A percentile compares a stretch with the other conserved stretches of the same genome.
These are phyloP conservation scores for Galaxias olidus DNA, from an alignment of 2,797 vertebrate genomes.

Conservation along the genomic window DNA sequence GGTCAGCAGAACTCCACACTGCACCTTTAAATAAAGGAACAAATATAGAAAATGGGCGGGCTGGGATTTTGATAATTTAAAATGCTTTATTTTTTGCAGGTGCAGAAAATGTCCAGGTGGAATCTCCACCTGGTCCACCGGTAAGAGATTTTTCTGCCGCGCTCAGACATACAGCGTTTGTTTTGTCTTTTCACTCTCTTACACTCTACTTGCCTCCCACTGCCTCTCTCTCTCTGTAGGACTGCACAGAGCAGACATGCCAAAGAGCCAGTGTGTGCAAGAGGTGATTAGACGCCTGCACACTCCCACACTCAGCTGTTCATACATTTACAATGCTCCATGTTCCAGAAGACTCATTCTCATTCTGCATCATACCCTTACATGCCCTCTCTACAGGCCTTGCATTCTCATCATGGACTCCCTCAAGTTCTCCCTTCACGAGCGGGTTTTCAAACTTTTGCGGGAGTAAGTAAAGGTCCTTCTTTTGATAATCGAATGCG, in stretches of 20 bases:
- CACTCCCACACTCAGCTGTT: constrained; percentile 1
- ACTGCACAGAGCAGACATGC: constrained; percentile 73
- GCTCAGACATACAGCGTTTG: background rate
- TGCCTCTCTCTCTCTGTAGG: constrained; percentile 48
- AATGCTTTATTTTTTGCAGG: constrained; percentile 11
- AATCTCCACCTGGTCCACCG: constrained; percentile 44
- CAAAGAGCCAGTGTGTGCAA: constrained; percentile 77
- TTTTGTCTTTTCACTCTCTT: background rate
- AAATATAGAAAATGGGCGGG: background rate
- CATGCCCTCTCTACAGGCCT: constrained; percentile 74
- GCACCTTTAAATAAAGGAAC: no score
- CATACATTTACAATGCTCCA: background rate
- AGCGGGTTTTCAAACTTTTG: constrained; percentile 88
- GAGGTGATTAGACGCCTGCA: constrained; percentile 74
- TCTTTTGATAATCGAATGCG: background rate
- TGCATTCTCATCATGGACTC: constrained; percentile 97
- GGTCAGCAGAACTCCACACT: no score
- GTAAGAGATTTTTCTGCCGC: constrained; percentile 51
- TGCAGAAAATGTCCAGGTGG: constrained; percentile 44
- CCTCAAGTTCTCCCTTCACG: constrained; percentile 86
- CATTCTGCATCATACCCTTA: background rate
- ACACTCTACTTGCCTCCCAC: background rate
- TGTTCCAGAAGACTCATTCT: background rate
- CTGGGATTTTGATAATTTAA: background rate
- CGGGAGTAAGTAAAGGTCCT: constrained; percentile 86